Evolutionary conservation across 2,113 vertebrate species (phyloP).

Genomic region (Orientallactaga bullata): DNA sequence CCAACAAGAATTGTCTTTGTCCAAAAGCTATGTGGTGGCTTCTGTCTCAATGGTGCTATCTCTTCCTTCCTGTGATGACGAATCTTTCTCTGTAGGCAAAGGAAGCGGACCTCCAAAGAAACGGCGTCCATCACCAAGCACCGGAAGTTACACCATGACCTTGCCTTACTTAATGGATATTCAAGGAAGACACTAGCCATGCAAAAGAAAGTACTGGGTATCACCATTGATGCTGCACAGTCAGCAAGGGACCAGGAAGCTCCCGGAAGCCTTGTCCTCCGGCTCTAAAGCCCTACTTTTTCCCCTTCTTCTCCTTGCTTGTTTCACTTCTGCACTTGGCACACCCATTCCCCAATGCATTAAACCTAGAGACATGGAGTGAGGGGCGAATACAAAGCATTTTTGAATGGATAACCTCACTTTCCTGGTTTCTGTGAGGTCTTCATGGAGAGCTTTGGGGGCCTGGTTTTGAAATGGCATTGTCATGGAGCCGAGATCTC

Average conservation of each 20-base stretch:
- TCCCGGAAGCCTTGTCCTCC: no score
- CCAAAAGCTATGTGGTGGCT: not conserved
- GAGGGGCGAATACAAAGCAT: not conserved
- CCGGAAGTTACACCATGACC: not conserved
- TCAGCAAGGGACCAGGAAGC: accelerated
- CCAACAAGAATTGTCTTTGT: not conserved
- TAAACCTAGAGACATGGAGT: not conserved
- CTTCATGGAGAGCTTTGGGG: not conserved
- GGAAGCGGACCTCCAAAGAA: not conserved
- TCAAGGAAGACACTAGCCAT: not conserved
- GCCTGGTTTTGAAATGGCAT: not conserved
- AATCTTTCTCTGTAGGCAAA: not conserved
- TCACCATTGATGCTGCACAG: no score
- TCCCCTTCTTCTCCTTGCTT: not conserved
- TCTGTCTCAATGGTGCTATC: not conserved
- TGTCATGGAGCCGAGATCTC: not conserved
- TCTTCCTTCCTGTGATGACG: not conserved
- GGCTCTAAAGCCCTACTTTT: not conserved
- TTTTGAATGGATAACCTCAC: not conserved
- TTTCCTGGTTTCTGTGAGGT: not conserved
- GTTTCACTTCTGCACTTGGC: not conserved
- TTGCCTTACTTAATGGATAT: not conserved
- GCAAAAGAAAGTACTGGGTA: not conserved
- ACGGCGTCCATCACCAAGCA: not conserved
- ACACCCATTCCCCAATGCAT: not conserved